A percentile compares a stretch with the other conserved stretches of the same genome.
Conservation (phyloP, 2,797 vertebrate genomes). For the Enoplosus armatus region DNA sequence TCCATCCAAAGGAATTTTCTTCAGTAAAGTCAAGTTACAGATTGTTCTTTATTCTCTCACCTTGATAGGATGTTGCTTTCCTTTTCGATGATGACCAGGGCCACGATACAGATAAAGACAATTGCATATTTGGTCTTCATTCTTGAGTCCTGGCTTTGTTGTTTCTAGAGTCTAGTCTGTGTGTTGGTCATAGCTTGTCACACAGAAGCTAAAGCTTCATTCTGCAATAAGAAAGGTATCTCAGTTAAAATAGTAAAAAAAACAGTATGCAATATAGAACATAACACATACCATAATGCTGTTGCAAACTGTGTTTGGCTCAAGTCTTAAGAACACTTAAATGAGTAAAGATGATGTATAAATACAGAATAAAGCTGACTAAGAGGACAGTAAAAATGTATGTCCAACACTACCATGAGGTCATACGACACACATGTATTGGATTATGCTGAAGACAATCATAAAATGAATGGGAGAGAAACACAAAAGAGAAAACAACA, state of each 20-base stretch:
- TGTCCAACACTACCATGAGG: neutral
- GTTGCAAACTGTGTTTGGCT: neutral
- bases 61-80: slow-evolving; percentile 98
- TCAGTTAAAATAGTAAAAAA: neutral
- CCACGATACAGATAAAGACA: slow-evolving; percentile 91
- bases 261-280: neutral
- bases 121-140: slow-evolving; percentile 95
- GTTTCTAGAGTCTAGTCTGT: slow-evolving; percentile 49
- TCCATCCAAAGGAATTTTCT: neutral
- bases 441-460: too few relatives aligned
- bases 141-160: slow-evolving; percentile 77
- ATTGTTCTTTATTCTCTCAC: slow-evolving; percentile 78
- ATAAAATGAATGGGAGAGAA: too few relatives aligned
- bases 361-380: neutral
- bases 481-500: neutral
- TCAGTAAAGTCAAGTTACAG: neutral
- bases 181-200: slow-evolving; percentile 54
- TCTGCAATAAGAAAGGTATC: slow-evolving; percentile 58
- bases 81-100: slow-evolving; percentile 95
- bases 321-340: neutral
- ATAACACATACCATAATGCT: neutral
- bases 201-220: slow-evolving; percentile 57
- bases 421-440: too few relatives aligned
- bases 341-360: neutral
- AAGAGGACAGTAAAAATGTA: neutral